Conservation (phyloP, 2,113 vertebrate genomes). For the Solea solea region DNA sequence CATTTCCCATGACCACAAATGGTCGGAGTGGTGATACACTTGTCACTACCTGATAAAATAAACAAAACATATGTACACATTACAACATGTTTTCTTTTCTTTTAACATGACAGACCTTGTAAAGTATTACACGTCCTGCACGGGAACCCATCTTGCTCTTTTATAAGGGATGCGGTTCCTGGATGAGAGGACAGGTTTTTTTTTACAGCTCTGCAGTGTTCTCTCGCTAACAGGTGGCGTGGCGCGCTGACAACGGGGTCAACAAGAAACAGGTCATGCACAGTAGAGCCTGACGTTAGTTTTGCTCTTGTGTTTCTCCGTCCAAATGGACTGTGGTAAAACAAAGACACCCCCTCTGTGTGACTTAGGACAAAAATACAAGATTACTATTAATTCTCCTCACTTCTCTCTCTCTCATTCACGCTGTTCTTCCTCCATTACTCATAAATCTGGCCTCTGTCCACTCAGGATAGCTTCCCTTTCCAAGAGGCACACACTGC, state of each 20-base stretch:
- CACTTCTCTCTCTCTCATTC: slow-evolving; percentile 16
- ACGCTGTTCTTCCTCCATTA: slow-evolving; percentile 18
- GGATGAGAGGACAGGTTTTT: slow-evolving; percentile 61
- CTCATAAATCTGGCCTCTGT: slow-evolving; percentile 40
- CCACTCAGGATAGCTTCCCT: slow-evolving; percentile 26
- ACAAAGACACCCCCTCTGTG: slow-evolving; percentile 22
- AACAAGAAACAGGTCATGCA: slow-evolving; percentile 58
- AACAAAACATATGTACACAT: slow-evolving; percentile 29
- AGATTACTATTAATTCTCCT: slow-evolving; percentile 37
- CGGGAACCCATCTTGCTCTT: slow-evolving; percentile 59
- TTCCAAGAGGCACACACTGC: slow-evolving; percentile 57
- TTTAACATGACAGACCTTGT: slow-evolving; percentile 29
- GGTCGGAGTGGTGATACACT: slow-evolving; percentile 70
- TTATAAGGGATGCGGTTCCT: slow-evolving; percentile 62
- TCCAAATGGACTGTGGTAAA: slow-evolving; percentile 48
- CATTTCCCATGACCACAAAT: slow-evolving; percentile 82
- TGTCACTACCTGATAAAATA: slow-evolving; percentile 69
- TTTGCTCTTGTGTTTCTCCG: slow-evolving; percentile 53
- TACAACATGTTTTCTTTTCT: slow-evolving; percentile 1
- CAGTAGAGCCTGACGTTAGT: slow-evolving; percentile 56
- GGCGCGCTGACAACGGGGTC: slow-evolving; percentile 44
- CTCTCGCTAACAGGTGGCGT: slow-evolving; percentile 64
- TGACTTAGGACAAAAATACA: slow-evolving; percentile 4
- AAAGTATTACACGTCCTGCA: slow-evolving; percentile 59
- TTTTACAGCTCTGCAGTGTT: slow-evolving; percentile 53